Evolutionary conservation across 2,113 vertebrate genomes (phyloP).

Genomic region (Hyperoodon ampullatus): DNA sequence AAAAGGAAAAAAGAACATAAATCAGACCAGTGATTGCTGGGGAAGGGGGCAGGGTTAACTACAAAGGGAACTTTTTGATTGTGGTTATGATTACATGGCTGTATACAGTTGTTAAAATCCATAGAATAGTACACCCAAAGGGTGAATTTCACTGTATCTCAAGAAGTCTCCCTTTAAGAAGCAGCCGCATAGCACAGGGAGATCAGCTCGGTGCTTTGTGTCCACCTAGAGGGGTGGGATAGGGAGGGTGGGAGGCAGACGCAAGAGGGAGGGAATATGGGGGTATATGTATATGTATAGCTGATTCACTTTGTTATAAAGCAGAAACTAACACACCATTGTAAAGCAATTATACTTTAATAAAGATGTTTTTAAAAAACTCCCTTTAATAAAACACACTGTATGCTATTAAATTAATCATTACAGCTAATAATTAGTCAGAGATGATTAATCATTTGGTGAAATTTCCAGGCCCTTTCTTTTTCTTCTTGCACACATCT

Average conservation of each 20-base stretch:
- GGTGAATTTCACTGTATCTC: conserved; percentile 3
- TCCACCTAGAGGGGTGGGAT: too few species aligned
- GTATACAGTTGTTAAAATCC: conserved; percentile 1
- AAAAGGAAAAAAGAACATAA: neutral
- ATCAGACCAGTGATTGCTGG: neutral
- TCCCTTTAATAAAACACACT: neutral
- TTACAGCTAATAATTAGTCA: neutral
- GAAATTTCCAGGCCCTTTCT: neutral
- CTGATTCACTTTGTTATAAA: too few species aligned
- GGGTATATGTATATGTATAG: too few species aligned
- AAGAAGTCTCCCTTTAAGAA: too few species aligned
- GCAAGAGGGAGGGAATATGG: too few species aligned
- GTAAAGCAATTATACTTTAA: too few species aligned
- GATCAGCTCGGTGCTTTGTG: too few species aligned
- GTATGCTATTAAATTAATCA: conserved; percentile 10
- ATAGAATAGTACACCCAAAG: neutral
- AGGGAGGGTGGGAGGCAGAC: too few species aligned
- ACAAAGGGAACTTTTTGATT: neutral
- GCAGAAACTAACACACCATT: too few species aligned
- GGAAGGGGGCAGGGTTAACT: neutral
- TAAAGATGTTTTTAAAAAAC: neutral
- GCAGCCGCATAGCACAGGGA: too few species aligned
- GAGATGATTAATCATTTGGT: neutral
- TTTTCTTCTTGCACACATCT: neutral
- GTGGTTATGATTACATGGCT: neutral